Evolutionary conservation across 2,888 invertebrate genomes (phyloP).

Genomic region (Microchrysa polita): DNA sequence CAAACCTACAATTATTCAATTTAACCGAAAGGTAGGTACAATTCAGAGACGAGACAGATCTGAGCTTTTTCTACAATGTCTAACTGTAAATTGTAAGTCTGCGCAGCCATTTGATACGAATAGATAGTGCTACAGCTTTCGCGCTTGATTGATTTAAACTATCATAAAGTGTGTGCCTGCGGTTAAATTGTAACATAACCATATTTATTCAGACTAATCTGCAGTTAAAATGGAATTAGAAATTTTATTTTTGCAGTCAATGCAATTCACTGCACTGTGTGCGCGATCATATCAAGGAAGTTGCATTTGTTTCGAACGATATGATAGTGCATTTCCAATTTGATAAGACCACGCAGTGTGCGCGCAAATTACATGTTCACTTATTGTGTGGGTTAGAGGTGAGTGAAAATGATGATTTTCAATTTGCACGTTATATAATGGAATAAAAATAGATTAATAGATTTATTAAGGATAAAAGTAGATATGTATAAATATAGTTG

Average conservation of each 20-base stretch:
- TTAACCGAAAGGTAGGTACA: constrained; percentile 39
- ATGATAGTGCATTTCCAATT: constrained; percentile 40
- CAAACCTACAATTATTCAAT: constrained; percentile 40
- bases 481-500: no score
- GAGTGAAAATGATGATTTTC: no score
- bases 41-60: constrained; percentile 32
- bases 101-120: neutral
- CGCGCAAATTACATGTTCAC: neutral
- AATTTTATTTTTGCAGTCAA: constrained; percentile 18
- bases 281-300: constrained; percentile 6
- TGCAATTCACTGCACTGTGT: neutral
- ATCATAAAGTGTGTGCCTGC: constrained; percentile 34
- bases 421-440: no score
- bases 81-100: neutral
- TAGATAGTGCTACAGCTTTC: constrained; percentile 21
- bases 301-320: constrained; percentile 20
- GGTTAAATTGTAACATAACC: constrained; percentile 33
- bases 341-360: neutral
- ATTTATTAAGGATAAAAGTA: no score
- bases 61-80: no score
- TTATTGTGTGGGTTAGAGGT: no score
- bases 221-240: constrained; percentile 40
- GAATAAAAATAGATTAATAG: no score
- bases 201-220: constrained; percentile 39
- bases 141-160: constrained; percentile 37